phyloP scores from a whole-genome alignment of 2,888 invertebrate genomes.

The Drosophila incognita region DNA sequence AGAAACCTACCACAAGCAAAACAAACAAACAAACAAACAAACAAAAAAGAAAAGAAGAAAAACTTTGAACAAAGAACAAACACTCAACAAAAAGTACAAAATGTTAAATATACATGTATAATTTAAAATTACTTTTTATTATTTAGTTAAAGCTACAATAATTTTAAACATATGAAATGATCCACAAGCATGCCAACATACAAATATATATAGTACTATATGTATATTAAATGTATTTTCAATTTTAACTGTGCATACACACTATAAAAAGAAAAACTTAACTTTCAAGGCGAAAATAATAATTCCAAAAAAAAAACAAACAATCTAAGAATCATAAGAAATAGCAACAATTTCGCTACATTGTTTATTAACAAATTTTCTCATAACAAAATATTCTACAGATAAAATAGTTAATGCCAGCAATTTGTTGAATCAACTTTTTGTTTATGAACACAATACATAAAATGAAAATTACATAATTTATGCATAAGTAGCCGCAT shows the following conservation, averaged over 20 bases:
- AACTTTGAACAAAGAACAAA: constrained; percentile 67
- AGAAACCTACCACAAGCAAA: constrained; percentile 56
- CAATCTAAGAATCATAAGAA: constrained; percentile 39
- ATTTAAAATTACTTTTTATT: constrained; percentile 75
- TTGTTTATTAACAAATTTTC: constrained; percentile 40
- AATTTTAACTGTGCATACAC: constrained; percentile 54
- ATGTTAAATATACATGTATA: constrained; percentile 81
- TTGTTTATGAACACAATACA: constrained; percentile 51
- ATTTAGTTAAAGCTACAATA: constrained; percentile 70
- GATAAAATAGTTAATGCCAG: constrained; percentile 54
- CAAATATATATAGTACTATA: constrained; percentile 29
- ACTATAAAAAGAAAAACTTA: constrained; percentile 14
- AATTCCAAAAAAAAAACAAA: constrained; percentile 5
- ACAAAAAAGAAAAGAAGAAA: constrained; percentile 33
- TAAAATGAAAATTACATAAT: constrained; percentile 52
- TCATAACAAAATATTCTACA: constrained; percentile 40
- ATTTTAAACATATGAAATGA: constrained; percentile 58
- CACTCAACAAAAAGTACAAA: constrained; percentile 81
- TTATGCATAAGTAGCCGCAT: constrained; percentile 68
- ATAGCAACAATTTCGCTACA: constrained; percentile 51
- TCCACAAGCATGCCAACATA: constrained; percentile 59
- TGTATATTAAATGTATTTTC: constrained; percentile 29
- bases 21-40: constrained; percentile 17
- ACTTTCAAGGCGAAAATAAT: constrained; percentile 25
- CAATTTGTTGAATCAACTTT: constrained; percentile 54